These are phyloP conservation scores for Carcharodon carcharias DNA, from an alignment of 2,797 vertebrate genomes.

Conservation along the genomic window DNA sequence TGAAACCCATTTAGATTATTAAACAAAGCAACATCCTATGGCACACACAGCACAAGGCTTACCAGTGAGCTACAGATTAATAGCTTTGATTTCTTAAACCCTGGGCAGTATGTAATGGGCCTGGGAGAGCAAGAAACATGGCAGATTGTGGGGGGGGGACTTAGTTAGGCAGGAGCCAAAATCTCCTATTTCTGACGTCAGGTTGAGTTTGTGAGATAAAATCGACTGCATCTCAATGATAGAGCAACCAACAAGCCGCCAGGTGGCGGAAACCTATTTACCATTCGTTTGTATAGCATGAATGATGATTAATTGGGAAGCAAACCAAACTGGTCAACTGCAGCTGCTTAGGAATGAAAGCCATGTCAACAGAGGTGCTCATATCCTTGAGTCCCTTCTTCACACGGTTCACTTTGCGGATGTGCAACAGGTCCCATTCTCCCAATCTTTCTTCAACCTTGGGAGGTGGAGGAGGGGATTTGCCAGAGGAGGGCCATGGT, in stretches of 20 bases:
- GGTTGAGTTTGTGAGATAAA: not conserved
- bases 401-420: too few species aligned
- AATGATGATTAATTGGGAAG: not conserved
- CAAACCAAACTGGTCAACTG: too few species aligned
- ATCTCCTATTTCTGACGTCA: not conserved
- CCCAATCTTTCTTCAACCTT: too few species aligned
- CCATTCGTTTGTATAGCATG: not conserved
- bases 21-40: not conserved
- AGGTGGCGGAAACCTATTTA: not conserved
- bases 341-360: too few species aligned
- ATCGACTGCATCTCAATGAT: not conserved
- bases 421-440: too few species aligned
- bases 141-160: too few species aligned
- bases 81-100: not conserved
- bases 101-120: not conserved
- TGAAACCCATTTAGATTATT: conserved; percentile 11
- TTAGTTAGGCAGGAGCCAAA: too few species aligned
- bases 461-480: too few species aligned
- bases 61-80: not conserved
- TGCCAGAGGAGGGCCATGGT: too few species aligned
- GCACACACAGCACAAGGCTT: not conserved
- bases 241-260: not conserved
- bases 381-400: too few species aligned
- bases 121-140: not conserved
- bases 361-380: too few species aligned